Evolutionary conservation across 1,140 invertebrate genomes (phyloP), one percentile per base, ranked within the genome.

Genomic region (Magallana gigas): DNA sequence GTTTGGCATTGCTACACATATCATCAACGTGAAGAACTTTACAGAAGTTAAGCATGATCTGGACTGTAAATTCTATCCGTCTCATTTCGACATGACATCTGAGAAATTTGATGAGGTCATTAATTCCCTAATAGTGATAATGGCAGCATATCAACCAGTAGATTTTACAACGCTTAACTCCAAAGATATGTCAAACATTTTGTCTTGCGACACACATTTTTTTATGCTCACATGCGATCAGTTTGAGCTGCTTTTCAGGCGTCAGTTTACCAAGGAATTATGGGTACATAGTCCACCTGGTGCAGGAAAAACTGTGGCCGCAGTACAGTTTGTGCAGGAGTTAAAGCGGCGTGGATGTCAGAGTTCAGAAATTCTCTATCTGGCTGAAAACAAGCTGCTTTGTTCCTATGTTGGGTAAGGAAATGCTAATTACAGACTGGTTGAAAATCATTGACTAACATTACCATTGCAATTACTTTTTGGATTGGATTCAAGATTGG

Each of bases 241-340:
- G 91, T 91, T 93, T 89, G 90, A 93, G 62, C 81, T 93, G 89
- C 85, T 93, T 82, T 92, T 91, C 90, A 91, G 86, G 0, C 91
- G 90, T 57, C 92, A 93, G 84, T 92, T 91, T 87, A 91, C 90
- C 68, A 91, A 88, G 84, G 92, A 93, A 87, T 89, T 93, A 62
- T 93, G 92, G 92, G 88, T 93, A 29, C 92, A 93, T 83, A 92
- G 92, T 71, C 92, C 92, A 7, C 92, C 92, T 16, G 92, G 92
- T 0, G 85, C 90, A 29, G 92, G 92, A 2, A 93, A 93, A 80
- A 93, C 92, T 9, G 89, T 93, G n/a, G 91, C 92, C 11, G 91
- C 91, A 23, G 83, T 92, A 57, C 91, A 92, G 83, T 91, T 93
- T 90, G 92, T 93, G 57, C 88, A 88, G 16, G 91, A 92, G 57